These are phyloP conservation scores for Lutjanus erythropterus DNA, from an alignment of 2,113 vertebrate species.

Conservation along the genomic window DNA sequence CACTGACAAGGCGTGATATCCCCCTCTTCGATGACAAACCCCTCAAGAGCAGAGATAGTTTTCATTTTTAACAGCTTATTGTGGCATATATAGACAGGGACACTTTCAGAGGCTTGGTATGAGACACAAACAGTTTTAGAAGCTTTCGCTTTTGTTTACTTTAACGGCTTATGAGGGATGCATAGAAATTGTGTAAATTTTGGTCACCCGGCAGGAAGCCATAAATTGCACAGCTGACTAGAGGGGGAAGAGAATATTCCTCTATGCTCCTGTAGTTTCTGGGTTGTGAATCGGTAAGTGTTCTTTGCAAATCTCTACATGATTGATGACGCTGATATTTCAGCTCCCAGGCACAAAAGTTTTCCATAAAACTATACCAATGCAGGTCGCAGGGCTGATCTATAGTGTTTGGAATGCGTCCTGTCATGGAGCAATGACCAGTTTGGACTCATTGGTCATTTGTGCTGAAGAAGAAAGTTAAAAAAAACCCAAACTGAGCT, in stretches of 20 bases:
- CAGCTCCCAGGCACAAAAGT: slow-evolving; percentile 25
- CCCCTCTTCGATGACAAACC: slow-evolving; percentile 24
- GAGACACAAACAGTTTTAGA: not conserved
- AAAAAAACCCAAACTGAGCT: not conserved
- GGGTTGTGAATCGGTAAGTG: slow-evolving; percentile 28
- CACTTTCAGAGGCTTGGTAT: slow-evolving; percentile 1
- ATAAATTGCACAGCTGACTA: slow-evolving; percentile 1
- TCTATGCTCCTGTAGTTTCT: slow-evolving; percentile 22
- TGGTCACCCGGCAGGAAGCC: slow-evolving; percentile 16
- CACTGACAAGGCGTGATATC: slow-evolving; percentile 11
- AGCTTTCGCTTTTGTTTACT: slow-evolving; percentile 33
- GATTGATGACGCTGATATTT: slow-evolving; percentile 60
- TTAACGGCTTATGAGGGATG: slow-evolving; percentile 8
- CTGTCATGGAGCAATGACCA: slow-evolving; percentile 28
- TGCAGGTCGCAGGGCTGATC: slow-evolving; percentile 22
- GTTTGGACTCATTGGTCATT: slow-evolving; percentile 33
- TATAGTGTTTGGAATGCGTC: slow-evolving; percentile 27
- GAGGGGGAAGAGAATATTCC: not conserved
- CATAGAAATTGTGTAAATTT: slow-evolving; percentile 31
- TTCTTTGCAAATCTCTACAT: slow-evolving; percentile 24
- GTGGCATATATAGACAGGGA: not conserved
- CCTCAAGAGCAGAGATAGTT: not conserved
- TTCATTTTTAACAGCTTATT: slow-evolving; percentile 22
- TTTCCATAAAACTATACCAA: slow-evolving; percentile 18
- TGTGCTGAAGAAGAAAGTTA: slow-evolving; percentile 8